Evolutionary conservation across 2,888 invertebrate genomes (phyloP).

Genomic region (Andrena haemorrhoa): DNA sequence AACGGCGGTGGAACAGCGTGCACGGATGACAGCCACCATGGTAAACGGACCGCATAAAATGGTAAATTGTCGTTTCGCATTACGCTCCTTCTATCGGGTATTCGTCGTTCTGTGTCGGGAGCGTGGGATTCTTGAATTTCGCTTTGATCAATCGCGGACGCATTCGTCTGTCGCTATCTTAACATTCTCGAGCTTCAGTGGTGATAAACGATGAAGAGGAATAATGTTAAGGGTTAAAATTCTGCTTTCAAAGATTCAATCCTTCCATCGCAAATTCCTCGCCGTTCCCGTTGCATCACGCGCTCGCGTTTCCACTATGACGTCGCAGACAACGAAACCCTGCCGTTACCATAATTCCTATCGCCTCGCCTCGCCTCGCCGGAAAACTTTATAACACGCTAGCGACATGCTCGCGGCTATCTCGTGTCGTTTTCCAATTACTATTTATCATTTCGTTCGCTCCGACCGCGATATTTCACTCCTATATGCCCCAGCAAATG

Average conservation of each 20-base stretch:
- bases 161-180: neutral
- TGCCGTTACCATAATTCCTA: neutral
- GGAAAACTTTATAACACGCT: constrained; percentile 6
- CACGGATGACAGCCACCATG: constrained; percentile 64
- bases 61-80: constrained; percentile 62
- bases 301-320: neutral
- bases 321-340: neutral
- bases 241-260: too few species aligned
- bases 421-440: constrained; percentile 23
- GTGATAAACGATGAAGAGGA: neutral
- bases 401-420: neutral
- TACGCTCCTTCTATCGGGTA: neutral
- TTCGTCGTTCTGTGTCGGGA: neutral
- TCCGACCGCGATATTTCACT: neutral
- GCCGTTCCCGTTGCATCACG: too few species aligned
- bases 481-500: too few species aligned
- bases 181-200: neutral
- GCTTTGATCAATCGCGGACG: neutral
- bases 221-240: too few species aligned
- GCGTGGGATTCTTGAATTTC: too few species aligned
- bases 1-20: constrained; percentile 34
- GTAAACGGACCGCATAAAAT: constrained; percentile 66
- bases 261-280: too few species aligned
- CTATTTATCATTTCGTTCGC: constrained; percentile 9
- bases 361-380: neutral